Evolutionary conservation across 1,140 invertebrate species (phyloP).

Genomic region (Drosophila baimaii): DNA sequence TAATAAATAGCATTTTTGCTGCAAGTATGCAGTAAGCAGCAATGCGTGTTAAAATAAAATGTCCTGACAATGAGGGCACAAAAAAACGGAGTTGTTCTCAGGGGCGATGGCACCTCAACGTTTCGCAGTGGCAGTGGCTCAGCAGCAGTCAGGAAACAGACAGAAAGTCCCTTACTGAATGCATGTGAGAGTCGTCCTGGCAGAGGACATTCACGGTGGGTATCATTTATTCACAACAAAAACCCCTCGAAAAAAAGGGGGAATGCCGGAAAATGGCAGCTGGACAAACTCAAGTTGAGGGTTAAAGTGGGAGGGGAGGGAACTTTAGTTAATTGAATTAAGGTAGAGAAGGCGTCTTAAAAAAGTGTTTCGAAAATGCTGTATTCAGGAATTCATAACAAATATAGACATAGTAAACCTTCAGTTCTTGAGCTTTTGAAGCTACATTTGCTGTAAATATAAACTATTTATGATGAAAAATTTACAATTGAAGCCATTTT

Average conservation of each 20-base stretch:
- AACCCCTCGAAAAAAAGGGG: slow-evolving; percentile 10
- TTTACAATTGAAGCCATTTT: too few relatives aligned
- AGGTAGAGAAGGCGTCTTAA: background rate
- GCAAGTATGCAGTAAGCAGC: slow-evolving; percentile 60
- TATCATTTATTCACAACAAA: slow-evolving; percentile 71
- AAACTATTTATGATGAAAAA: too few relatives aligned
- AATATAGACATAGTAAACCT: too few relatives aligned
- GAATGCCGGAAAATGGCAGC: slow-evolving; percentile 29
- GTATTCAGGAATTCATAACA: too few relatives aligned
- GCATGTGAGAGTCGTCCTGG: slow-evolving; percentile 58
- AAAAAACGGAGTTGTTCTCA: slow-evolving; percentile 12
- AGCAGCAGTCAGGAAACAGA: slow-evolving; percentile 50
- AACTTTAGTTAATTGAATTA: slow-evolving; percentile 44
- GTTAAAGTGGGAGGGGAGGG: slow-evolving; percentile 4
- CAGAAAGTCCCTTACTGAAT: slow-evolving; percentile 44
- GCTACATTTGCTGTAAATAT: too few relatives aligned
- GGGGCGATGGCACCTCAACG: slow-evolving; percentile 12
- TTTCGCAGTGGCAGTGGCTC: slow-evolving; percentile 4
- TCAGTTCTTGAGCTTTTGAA: too few relatives aligned
- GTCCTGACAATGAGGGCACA: slow-evolving; percentile 53
- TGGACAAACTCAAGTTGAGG: slow-evolving; percentile 34
- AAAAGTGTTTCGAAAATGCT: slow-evolving; percentile 6
- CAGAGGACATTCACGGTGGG: slow-evolving; percentile 43
- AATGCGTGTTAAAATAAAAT: slow-evolving; percentile 71
- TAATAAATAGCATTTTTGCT: slow-evolving; percentile 64